A percentile compares a stretch with the other conserved stretches of the same genome.
Evolutionary conservation across 64 coral and sea anemone species (phyloP).

Genomic region (Exaiptasia diaphana): DNA sequence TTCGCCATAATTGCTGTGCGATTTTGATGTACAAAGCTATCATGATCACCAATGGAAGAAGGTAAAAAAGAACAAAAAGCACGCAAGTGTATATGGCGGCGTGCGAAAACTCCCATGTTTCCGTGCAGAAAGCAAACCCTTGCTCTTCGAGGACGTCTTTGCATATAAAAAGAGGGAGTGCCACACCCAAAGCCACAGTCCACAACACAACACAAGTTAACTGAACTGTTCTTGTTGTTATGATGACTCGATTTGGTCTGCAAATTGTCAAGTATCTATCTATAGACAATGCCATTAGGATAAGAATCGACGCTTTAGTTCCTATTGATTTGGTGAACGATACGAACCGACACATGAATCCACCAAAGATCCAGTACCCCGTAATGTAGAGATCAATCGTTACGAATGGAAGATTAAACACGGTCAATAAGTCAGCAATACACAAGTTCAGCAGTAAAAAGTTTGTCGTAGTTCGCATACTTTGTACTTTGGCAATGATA

Average conservation of each 20-base stretch:
- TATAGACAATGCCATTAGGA: slow-evolving; percentile 62
- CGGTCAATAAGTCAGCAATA: slow-evolving; percentile 70
- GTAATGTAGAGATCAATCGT: slow-evolving; percentile 60
- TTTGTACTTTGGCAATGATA: slow-evolving; percentile 63
- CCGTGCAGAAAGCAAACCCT: slow-evolving; percentile 2
- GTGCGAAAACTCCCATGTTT: slow-evolving; percentile 1
- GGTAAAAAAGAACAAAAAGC: slow-evolving; percentile 35
- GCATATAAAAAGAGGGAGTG: slow-evolving; percentile 53
- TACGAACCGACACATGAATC: slow-evolving; percentile 49
- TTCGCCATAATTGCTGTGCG: slow-evolving; percentile 55
- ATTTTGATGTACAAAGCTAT: slow-evolving; percentile 66
- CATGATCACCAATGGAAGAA: slow-evolving; percentile 71
- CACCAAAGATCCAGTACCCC: slow-evolving; percentile 65
- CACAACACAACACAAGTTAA: slow-evolving; percentile 29
- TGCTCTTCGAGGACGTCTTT: background rate
- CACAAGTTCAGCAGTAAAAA: slow-evolving; percentile 76
- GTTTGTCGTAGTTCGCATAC: slow-evolving; percentile 75
- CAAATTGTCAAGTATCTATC: slow-evolving; percentile 75
- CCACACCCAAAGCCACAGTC: slow-evolving; percentile 9
- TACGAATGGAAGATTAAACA: slow-evolving; percentile 69
- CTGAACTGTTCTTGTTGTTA: slow-evolving; percentile 29
- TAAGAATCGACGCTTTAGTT: slow-evolving; percentile 66
- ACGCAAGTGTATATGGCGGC: slow-evolving; percentile 34
- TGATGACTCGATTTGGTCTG: slow-evolving; percentile 12
- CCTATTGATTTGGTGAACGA: slow-evolving; percentile 60